Evolutionary conservation across 2,888 invertebrate species (phyloP).

Genomic region (Priocnemis perturbator): DNA sequence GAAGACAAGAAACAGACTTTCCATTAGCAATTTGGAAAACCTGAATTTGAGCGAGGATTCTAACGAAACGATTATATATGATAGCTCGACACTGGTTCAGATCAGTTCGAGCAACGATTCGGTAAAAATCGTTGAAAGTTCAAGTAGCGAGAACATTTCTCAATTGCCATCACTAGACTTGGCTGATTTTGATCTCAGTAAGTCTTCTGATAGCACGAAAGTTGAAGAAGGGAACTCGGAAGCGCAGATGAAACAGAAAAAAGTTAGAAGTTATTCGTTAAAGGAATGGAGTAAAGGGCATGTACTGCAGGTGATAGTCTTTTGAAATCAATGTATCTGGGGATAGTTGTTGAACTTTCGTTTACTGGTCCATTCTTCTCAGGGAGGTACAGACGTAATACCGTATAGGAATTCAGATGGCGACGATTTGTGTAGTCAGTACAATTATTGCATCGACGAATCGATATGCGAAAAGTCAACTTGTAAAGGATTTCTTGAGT

Average conservation of each 20-base stretch:
- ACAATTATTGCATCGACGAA: conserved; percentile 2
- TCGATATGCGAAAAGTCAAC: not conserved
- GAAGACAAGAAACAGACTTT: not conserved
- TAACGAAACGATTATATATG: conserved; percentile 1
- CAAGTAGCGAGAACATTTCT: conserved; percentile 28
- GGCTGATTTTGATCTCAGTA: conserved; percentile 64
- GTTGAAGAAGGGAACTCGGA: conserved; percentile 1
- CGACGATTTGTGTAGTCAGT: no score
- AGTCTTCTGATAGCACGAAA: conserved; percentile 18
- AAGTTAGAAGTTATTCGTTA: conserved; percentile 39
- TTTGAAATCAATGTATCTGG: conserved; percentile 2
- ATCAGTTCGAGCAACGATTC: not conserved
- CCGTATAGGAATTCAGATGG: conserved; percentile 6
- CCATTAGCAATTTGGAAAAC: not conserved
- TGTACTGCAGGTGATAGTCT: conserved; percentile 23
- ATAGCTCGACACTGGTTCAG: not conserved
- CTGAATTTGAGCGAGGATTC: no score
- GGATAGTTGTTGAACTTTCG: conserved; percentile 13
- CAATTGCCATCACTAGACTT: conserved; percentile 69
- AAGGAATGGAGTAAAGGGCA: conserved; percentile 71
- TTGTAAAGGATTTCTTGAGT: conserved; percentile 66
- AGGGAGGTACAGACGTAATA: conserved; percentile 62
- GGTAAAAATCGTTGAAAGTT: not conserved
- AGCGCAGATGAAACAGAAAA: conserved; percentile 16
- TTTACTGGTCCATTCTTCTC: not conserved